Base-by-base conservation (phyloP, 64 coral and sea anemone genomes). In the Actinia tenebrosa region DNA sequence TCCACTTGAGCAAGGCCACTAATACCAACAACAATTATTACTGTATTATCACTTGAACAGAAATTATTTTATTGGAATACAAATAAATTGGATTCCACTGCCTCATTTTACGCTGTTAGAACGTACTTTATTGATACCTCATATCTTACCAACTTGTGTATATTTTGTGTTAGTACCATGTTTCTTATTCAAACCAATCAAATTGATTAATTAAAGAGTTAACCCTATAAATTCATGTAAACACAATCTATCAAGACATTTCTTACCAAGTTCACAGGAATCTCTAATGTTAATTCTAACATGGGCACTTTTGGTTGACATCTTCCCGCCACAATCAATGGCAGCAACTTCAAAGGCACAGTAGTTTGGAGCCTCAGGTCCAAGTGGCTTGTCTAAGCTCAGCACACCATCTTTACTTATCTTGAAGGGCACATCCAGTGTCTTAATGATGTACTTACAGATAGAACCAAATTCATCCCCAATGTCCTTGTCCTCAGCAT, bases 311-410 rank as follows among this genome's bases (percentile, higher is more conserved):
- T 79, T 87, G 43, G 82, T 18, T 10, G 97, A 99, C 53, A 91
- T 82, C 23, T 85, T 86, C 61, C 93, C 93, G 78, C 97, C 90
- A 77, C 97, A 99, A 78, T 99, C 97, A 20, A 93, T 55, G 22
- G 97, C 97, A 64, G 91, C 82, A 47, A 99, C 91, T 71, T 86
- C 47, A 53, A 99, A 99, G 17, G 80, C 81, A 77, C 91, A 99
- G 42, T 81, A 75, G 56, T 84, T 64, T 78, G 84, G 69, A 27
- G 90, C 85, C 2, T 93, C 91, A 20, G 42, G 71, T 4, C 86
- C 97, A 20, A 99, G 79, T 10, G 97, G 90, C 16, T 80, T 53
- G 7, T 86, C 44, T 7, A 95, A 63, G 71, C 91, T 91, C 25
- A 99, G 56, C 6, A 95, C 44, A 83, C 97, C 97, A 55, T 88